These are phyloP conservation scores for Choreutis nemorana DNA, from an alignment of 2,888 invertebrate genomes.

Conservation along the genomic window DNA sequence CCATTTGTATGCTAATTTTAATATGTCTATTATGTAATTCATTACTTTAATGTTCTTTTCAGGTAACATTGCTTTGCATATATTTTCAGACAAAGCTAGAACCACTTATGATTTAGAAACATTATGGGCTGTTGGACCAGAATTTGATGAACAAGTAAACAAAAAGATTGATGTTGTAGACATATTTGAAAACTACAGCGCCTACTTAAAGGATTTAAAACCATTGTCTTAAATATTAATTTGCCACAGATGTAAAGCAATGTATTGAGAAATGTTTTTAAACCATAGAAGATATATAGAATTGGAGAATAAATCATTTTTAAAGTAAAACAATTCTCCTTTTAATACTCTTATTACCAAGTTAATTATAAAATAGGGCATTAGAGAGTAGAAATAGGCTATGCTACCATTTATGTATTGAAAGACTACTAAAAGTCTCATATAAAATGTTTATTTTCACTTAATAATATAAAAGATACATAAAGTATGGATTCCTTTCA, in stretches of 20 bases:
- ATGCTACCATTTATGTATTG: slow-evolving; percentile 11
- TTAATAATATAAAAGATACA: slow-evolving; percentile 56
- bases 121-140: slow-evolving; percentile 86
- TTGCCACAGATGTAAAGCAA: not conserved
- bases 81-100: slow-evolving; percentile 78
- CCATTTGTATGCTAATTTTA: slow-evolving; percentile 4
- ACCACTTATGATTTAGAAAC: slow-evolving; percentile 86
- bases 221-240: slow-evolving; percentile 50
- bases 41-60: slow-evolving; percentile 23
- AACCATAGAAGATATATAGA: too few species aligned
- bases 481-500: slow-evolving; percentile 49
- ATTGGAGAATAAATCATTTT: too few species aligned
- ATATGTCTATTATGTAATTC: slow-evolving; percentile 4
- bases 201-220: slow-evolving; percentile 69
- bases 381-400: not conserved
- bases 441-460: slow-evolving; percentile 65
- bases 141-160: slow-evolving; percentile 77
- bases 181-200: slow-evolving; percentile 72
- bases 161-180: slow-evolving; percentile 69
- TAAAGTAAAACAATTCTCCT: not conserved
- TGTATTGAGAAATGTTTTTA: too few species aligned
- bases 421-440: slow-evolving; percentile 50
- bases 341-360: not conserved
- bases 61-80: slow-evolving; percentile 93
- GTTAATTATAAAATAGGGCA: too few species aligned